Conservation (phyloP, 2,888 invertebrate species). For the Harmothoe impar region DNA sequence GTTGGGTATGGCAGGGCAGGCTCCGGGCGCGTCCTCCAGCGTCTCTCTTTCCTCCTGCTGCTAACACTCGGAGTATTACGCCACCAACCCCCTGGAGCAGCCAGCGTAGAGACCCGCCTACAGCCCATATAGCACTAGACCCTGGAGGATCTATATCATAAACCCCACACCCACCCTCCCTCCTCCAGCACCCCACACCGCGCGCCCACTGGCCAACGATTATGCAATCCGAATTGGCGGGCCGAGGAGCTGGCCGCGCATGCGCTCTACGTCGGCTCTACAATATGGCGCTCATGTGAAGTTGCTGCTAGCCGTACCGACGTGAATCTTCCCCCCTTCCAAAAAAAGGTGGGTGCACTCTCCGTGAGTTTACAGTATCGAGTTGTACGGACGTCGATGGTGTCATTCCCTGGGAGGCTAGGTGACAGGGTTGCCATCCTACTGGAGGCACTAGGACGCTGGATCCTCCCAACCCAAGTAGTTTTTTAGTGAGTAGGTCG, state of each 20-base stretch:
- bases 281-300: slow-evolving; percentile 52
- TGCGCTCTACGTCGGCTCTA: slow-evolving; percentile 2
- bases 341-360: slow-evolving; percentile 40
- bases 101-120: too few relatives aligned
- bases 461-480: neutral
- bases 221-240: slow-evolving; percentile 59
- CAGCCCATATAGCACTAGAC: too few relatives aligned
- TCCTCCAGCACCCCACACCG: too few relatives aligned
- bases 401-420: neutral
- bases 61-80: too few relatives aligned
- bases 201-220: neutral
- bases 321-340: neutral
- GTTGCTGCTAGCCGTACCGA: slow-evolving; percentile 14
- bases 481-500: neutral
- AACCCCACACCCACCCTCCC: too few relatives aligned
- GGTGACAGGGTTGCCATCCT: too few relatives aligned
- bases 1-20: too few relatives aligned
- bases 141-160: too few relatives aligned
- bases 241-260: neutral
- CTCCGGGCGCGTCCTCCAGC: too few relatives aligned
- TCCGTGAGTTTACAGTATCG: too few relatives aligned
- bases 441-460: neutral
- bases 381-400: neutral
- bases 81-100: too few relatives aligned
- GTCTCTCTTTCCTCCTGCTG: too few relatives aligned